phyloP scores from a whole-genome alignment of 2,797 vertebrate species.

The Myripristis jacobus region DNA sequence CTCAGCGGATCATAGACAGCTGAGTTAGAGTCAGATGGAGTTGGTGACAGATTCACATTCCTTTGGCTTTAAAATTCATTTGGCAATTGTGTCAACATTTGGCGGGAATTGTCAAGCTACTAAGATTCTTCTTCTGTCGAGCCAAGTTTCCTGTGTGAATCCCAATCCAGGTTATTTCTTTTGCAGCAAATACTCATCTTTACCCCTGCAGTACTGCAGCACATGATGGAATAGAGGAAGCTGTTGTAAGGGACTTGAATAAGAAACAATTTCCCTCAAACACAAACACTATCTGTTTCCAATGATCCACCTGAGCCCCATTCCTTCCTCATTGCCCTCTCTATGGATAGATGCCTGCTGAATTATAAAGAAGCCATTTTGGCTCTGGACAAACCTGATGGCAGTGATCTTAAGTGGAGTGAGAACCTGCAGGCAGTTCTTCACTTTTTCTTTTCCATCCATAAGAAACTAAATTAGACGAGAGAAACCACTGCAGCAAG shows the following conservation, averaged over 20 bases:
- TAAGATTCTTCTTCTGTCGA: constrained; percentile 11
- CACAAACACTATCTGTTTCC: background rate
- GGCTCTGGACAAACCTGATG: constrained; percentile 7
- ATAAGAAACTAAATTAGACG: constrained; percentile 27
- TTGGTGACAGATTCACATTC: constrained; percentile 45
- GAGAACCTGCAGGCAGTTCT: constrained; percentile 38
- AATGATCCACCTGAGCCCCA: background rate
- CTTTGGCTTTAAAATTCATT: constrained; percentile 40
- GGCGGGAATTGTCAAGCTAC: constrained; percentile 17
- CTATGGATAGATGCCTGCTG: constrained; percentile 24
- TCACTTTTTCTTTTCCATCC: constrained; percentile 38
- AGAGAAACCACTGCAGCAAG: background rate
- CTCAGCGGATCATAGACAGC: constrained; percentile 22
- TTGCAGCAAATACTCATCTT: constrained; percentile 30
- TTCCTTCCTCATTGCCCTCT: background rate
- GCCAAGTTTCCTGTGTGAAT: constrained; percentile 31
- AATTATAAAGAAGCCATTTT: constrained; percentile 45
- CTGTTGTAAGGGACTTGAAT: constrained; percentile 10
- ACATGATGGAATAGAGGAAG: constrained; percentile 9
- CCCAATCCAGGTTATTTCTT: constrained; percentile 34
- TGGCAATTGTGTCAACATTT: constrained; percentile 26
- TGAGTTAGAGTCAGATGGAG: constrained; percentile 51
- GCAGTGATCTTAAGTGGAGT: constrained; percentile 26
- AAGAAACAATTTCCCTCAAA: background rate
- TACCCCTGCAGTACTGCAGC: constrained; percentile 25